Evolutionary conservation across 2,113 vertebrate species (phyloP).

Genomic region (Oncorhynchus gorbuscha): DNA sequence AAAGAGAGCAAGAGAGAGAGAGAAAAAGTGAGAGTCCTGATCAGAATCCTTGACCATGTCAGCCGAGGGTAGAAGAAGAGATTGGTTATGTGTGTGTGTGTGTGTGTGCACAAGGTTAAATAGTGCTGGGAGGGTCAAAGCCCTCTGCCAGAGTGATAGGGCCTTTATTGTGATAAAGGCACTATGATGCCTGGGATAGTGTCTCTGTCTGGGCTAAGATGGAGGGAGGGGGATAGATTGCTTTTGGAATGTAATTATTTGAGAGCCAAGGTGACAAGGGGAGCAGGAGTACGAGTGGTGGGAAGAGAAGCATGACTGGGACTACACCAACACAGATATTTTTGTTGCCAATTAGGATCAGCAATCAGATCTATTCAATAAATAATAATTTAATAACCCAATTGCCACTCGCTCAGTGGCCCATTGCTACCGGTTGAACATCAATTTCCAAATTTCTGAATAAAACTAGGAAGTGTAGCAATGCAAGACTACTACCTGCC

Average conservation of each 20-base stretch:
- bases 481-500: background rate
- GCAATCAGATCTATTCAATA: background rate
- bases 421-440: background rate
- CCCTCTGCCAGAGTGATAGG: conserved; percentile 49
- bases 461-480: too few species aligned
- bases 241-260: conserved; percentile 64
- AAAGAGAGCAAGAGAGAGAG: too few species aligned
- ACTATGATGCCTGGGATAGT: conserved; percentile 38
- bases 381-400: background rate
- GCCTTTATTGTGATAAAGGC: conserved; percentile 48
- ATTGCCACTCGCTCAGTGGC: too few species aligned
- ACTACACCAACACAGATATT: too few species aligned
- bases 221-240: conserved; percentile 40
- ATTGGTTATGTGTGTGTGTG: conserved; percentile 1
- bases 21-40: too few species aligned
- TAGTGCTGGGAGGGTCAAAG: conserved; percentile 27
- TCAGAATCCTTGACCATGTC: conserved; percentile 11
- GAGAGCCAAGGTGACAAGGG: conserved; percentile 57
- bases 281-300: background rate
- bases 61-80: background rate
- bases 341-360: background rate
- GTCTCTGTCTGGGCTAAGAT: conserved; percentile 46
- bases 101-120: conserved; percentile 21
- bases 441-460: background rate
- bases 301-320: too few species aligned